Conservation (phyloP, 1,140 invertebrate genomes). For the Drusus annulatus region DNA sequence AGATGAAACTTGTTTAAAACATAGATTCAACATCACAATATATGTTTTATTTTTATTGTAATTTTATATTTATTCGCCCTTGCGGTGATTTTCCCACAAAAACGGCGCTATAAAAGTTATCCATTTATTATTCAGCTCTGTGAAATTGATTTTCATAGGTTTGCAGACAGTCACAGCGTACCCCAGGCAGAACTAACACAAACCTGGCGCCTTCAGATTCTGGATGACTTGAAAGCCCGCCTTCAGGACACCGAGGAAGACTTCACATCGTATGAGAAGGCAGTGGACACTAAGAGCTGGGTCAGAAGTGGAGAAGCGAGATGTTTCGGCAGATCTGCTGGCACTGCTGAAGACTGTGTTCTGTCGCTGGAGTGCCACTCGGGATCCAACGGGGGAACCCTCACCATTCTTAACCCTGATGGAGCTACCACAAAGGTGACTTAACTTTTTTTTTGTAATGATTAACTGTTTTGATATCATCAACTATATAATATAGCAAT, state of each 20-base stretch:
- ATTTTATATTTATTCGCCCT: no score
- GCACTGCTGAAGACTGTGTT: slow-evolving; percentile 80
- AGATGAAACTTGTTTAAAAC: no score
- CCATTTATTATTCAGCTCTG: no score
- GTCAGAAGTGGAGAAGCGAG: slow-evolving; percentile 84
- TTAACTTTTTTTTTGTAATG: slow-evolving; percentile 13
- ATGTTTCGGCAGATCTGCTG: slow-evolving; percentile 75
- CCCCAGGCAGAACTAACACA: slow-evolving; percentile 78
- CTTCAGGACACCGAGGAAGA: slow-evolving; percentile 70
- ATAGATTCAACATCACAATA: no score
- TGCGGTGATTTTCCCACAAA: no score
- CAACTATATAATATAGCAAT: no score
- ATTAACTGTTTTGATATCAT: no score
- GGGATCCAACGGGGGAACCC: slow-evolving; percentile 78
- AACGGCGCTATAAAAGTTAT: no score
- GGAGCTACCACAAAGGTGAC: slow-evolving; percentile 81
- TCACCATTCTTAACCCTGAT: slow-evolving; percentile 84
- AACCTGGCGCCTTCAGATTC: slow-evolving; percentile 82
- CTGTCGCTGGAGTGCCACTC: slow-evolving; percentile 85
- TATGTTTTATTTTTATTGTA: no score
- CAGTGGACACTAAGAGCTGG: slow-evolving; percentile 88
- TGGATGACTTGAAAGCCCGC: slow-evolving; percentile 79
- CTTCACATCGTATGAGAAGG: slow-evolving; percentile 77
- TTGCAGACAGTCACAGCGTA: slow-evolving; percentile 73
- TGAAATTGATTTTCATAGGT: slow-evolving; percentile 58